Evolutionary conservation across 2,113 vertebrate genomes (phyloP).

Genomic region (Orcinus orca): DNA sequence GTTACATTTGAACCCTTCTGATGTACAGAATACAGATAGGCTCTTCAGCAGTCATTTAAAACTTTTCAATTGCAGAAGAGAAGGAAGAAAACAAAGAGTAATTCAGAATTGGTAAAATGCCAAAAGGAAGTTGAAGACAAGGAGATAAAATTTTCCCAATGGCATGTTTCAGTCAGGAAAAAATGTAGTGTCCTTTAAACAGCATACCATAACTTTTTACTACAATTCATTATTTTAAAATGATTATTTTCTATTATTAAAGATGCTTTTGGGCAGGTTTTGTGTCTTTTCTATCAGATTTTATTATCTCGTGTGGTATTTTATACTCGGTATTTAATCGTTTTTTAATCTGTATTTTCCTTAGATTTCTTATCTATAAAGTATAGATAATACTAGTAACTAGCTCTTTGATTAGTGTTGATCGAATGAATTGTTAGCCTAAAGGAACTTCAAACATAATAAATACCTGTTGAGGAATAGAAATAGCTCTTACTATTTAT

Average conservation of each 20-base stretch:
- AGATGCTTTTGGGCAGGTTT: neutral
- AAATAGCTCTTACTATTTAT: neutral
- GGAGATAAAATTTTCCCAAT: neutral
- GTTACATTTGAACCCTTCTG: neutral
- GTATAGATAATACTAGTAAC: neutral
- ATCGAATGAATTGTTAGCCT: neutral
- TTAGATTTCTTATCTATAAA: neutral
- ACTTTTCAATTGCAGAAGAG: neutral
- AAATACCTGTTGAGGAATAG: neutral
- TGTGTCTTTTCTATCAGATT: conserved; percentile 16
- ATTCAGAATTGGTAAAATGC: neutral
- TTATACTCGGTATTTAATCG: neutral
- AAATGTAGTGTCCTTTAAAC: neutral
- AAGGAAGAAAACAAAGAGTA: conserved; percentile 20
- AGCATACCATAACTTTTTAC: neutral
- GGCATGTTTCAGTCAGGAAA: neutral
- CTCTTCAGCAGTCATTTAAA: neutral
- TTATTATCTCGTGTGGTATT: neutral
- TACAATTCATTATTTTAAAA: neutral
- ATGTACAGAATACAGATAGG: neutral
- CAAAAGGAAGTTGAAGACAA: neutral
- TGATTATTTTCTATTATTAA: neutral
- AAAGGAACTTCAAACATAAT: neutral
- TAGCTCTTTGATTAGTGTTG: neutral
- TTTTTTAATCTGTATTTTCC: conserved; percentile 4